These are phyloP conservation scores for Tortrix viridana DNA, from an alignment of 2,888 invertebrate genomes.

Conservation along the genomic window DNA sequence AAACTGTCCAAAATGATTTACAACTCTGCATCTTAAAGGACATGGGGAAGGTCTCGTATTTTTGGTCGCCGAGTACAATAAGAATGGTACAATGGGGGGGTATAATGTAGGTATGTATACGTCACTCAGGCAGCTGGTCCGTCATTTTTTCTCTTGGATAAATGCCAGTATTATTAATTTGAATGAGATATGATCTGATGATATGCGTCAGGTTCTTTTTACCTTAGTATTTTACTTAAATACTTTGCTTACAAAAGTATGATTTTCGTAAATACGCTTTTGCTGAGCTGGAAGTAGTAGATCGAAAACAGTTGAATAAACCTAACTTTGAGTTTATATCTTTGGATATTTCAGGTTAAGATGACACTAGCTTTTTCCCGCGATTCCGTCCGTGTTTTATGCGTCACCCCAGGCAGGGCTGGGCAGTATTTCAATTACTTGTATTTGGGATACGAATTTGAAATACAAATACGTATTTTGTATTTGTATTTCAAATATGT, in stretches of 20 bases:
- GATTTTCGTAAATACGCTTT: background rate
- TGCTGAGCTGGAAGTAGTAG: background rate
- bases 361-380: too few relatives aligned
- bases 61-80: constrained; percentile 54
- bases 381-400: too few relatives aligned
- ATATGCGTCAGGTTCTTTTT: constrained; percentile 42
- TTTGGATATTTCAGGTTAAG: too few relatives aligned
- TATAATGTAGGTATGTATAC: constrained; percentile 52
- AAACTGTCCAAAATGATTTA: constrained; percentile 29
- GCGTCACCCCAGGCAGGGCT: too few relatives aligned
- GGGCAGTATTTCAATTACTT: too few relatives aligned
- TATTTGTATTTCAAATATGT: too few relatives aligned
- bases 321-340: too few relatives aligned
- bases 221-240: constrained; percentile 21
- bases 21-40: background rate
- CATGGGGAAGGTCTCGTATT: constrained; percentile 39
- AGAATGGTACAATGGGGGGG: constrained; percentile 52
- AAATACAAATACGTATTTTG: too few relatives aligned
- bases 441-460: too few relatives aligned
- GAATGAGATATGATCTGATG: constrained; percentile 55
- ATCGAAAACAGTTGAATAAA: too few relatives aligned
- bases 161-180: constrained; percentile 59
- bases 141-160: constrained; percentile 53
- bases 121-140: constrained; percentile 50
- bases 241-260: constrained; percentile 10